Conservation (phyloP, 92 coral and sea anemone genomes). For the Epizoanthus illoricatus region DNA sequence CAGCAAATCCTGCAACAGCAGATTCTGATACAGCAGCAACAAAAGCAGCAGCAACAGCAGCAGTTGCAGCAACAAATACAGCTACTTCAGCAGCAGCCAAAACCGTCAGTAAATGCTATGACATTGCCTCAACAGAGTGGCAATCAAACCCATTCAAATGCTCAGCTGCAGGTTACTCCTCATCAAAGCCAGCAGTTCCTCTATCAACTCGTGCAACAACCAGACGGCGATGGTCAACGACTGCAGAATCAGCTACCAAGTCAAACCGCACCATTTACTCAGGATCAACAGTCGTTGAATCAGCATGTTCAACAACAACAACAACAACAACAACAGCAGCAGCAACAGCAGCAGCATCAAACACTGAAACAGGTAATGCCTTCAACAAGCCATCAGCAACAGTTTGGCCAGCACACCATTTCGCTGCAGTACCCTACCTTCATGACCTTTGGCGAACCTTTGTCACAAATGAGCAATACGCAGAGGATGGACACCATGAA, state of each 20-base stretch:
- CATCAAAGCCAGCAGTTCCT: constrained; percentile 51
- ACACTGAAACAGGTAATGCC: constrained; percentile 49
- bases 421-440: constrained; percentile 72
- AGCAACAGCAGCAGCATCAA: constrained; percentile 38
- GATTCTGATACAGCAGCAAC: constrained; percentile 49
- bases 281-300: constrained; percentile 40
- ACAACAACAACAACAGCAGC: constrained; percentile 39
- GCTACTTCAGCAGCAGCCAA: constrained; percentile 43
- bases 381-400: constrained; percentile 54
- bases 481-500: constrained; percentile 61
- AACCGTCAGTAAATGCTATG: constrained; percentile 60
- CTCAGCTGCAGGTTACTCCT: constrained; percentile 48
- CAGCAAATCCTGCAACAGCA: constrained; percentile 48
- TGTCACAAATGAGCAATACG: constrained; percentile 52
- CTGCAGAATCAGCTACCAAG: constrained; percentile 25
- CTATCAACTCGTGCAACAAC: constrained; percentile 65
- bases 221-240: constrained; percentile 56
- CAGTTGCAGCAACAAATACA: constrained; percentile 55
- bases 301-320: constrained; percentile 36
- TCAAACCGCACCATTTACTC: constrained; percentile 45
- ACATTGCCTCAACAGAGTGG: constrained; percentile 57
- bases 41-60: constrained; percentile 53
- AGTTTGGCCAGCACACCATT: constrained; percentile 62
- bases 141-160: constrained; percentile 11
- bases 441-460: constrained; percentile 65